These are phyloP conservation scores for Otocyon megalotis DNA, from an alignment of 2,113 vertebrate species.

Conservation along the genomic window DNA sequence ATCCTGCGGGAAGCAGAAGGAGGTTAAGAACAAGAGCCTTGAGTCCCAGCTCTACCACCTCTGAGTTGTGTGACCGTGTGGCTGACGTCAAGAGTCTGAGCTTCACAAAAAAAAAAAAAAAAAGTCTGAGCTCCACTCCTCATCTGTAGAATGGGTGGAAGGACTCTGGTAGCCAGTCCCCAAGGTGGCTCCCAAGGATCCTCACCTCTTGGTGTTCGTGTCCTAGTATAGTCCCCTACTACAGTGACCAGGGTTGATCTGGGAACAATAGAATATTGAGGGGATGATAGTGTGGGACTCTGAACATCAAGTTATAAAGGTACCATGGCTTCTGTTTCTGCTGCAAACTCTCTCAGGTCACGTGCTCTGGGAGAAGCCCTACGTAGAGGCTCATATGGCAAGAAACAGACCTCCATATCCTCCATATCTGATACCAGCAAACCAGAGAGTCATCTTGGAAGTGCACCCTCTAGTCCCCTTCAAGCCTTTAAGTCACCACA, in stretches of 20 bases:
- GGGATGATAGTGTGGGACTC: not conserved
- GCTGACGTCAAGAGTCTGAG: not conserved
- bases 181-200: too few species aligned
- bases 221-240: not conserved
- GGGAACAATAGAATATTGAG: not conserved
- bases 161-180: not conserved
- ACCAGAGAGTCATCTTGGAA: not conserved
- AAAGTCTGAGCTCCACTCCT: not conserved
- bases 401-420: not conserved
- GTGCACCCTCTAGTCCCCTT: too few species aligned
- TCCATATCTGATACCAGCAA: too few species aligned
- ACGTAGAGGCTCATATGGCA: not conserved
- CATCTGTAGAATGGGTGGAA: not conserved
- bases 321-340: not conserved
- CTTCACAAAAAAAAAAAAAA: too few species aligned
- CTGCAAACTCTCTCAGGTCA: not conserved
- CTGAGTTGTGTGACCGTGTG: not conserved
- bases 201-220: not conserved
- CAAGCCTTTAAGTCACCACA: not conserved
- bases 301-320: not conserved
- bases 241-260: not conserved
- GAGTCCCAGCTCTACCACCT: not conserved
- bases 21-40: not conserved
- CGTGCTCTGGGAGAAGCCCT: not conserved
- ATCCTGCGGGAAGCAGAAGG: slow-evolving; percentile 66